Conservation (phyloP, 2,888 invertebrate species). For the Trichopoda pennipes region DNA sequence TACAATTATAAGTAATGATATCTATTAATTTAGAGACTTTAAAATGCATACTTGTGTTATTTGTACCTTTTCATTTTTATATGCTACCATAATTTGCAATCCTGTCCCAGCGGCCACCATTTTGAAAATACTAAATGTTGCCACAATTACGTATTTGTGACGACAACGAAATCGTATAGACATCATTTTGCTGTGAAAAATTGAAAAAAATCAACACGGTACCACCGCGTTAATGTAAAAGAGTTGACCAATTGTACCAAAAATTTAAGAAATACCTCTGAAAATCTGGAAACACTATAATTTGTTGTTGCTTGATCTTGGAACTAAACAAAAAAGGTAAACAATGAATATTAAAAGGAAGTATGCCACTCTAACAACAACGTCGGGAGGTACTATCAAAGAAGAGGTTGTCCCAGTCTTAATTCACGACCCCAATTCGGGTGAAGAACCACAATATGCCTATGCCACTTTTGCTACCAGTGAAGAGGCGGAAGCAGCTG, state of each 20-base stretch:
- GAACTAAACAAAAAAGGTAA: conserved; percentile 51
- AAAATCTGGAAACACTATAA: conserved; percentile 65
- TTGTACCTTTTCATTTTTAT: conserved; percentile 12
- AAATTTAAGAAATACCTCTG: conserved; percentile 48
- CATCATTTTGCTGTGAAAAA: conserved; percentile 54
- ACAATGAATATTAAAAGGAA: conserved; percentile 78
- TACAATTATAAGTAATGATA: neutral
- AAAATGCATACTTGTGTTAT: conserved; percentile 61
- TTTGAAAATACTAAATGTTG: conserved; percentile 74
- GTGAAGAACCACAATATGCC: conserved; percentile 75
- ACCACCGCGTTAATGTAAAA: conserved; percentile 62
- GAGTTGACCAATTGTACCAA: conserved; percentile 71
- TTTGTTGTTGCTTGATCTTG: conserved; percentile 53
- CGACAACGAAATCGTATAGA: conserved; percentile 51
- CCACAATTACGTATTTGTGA: conserved; percentile 75
- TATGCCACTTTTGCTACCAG: conserved; percentile 77
- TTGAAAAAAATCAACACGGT: conserved; percentile 68
- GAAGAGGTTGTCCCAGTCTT: conserved; percentile 77
- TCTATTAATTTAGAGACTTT: conserved; percentile 11
- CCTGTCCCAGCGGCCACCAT: conserved; percentile 73
- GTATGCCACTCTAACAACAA: conserved; percentile 71
- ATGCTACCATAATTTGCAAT: conserved; percentile 46
- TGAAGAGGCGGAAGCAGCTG: conserved; percentile 77
- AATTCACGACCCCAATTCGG: conserved; percentile 74
- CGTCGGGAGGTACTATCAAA: conserved; percentile 70